phyloP scores from a whole-genome alignment of 2,888 invertebrate species.

The Geotrupes spiniger region DNA sequence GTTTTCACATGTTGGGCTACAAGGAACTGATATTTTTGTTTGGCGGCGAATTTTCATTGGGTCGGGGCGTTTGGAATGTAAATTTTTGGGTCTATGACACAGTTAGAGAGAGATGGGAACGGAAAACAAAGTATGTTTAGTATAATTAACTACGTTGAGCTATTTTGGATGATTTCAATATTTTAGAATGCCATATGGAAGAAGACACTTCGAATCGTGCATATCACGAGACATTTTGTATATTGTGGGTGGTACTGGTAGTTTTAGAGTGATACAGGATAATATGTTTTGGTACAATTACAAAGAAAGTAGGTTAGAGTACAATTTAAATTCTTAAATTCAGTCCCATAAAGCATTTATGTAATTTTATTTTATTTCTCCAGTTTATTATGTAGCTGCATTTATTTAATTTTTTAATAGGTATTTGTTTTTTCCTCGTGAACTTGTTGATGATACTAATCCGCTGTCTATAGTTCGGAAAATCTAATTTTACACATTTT shows the following conservation, averaged over 20 bases:
- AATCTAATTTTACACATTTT: too few species aligned
- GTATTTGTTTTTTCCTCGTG: too few species aligned
- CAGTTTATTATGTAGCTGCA: not conserved
- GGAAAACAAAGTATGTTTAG: slow-evolving; percentile 32
- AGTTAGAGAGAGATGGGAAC: slow-evolving; percentile 40
- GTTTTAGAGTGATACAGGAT: slow-evolving; percentile 40
- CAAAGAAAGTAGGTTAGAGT: slow-evolving; percentile 29
- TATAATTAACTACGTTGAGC: not conserved
- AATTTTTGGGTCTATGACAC: slow-evolving; percentile 44
- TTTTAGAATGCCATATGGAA: slow-evolving; percentile 38
- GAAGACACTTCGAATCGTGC: slow-evolving; percentile 45
- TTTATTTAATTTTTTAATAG: slow-evolving; percentile 9
- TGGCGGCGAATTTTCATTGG: slow-evolving; percentile 44
- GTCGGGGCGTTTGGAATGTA: slow-evolving; percentile 43
- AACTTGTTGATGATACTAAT: slow-evolving; percentile 3
- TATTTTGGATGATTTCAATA: not conserved
- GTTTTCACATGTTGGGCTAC: slow-evolving; percentile 34
- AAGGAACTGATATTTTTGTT: slow-evolving; percentile 43
- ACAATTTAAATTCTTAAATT: too few species aligned
- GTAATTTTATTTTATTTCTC: not conserved
- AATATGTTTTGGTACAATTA: slow-evolving; percentile 44
- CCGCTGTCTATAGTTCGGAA: too few species aligned
- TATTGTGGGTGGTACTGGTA: slow-evolving; percentile 44
- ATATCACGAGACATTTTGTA: slow-evolving; percentile 40
- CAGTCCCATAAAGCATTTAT: not conserved